A percentile compares a stretch with the other conserved stretches of the same genome.
These are phyloP conservation scores for Burhinus bistriatus DNA, from an alignment of 2,113 vertebrate genomes.

Conservation along the genomic window DNA sequence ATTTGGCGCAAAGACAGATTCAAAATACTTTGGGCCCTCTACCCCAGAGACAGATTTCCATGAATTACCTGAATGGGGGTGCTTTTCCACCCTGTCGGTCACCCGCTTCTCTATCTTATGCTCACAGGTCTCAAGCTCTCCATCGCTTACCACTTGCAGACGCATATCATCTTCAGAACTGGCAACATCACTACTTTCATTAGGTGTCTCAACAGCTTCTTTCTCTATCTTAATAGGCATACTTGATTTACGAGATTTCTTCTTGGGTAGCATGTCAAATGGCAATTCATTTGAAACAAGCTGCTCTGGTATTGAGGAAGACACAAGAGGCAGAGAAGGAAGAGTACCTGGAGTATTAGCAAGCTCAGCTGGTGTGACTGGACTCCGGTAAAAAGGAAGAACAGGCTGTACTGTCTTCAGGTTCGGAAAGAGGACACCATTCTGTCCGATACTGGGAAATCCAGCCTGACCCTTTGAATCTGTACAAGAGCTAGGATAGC, in stretches of 20 bases:
- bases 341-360: slow-evolving; percentile 91
- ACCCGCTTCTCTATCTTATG: slow-evolving; percentile 36
- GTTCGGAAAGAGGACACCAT: slow-evolving; percentile 91
- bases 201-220: slow-evolving; percentile 74
- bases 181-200: slow-evolving; percentile 73
- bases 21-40: slow-evolving; percentile 61
- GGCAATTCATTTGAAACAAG: slow-evolving; percentile 72
- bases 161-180: slow-evolving; percentile 82
- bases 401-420: slow-evolving; percentile 96
- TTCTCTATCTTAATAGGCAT: slow-evolving; percentile 99
- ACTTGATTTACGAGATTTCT: slow-evolving; percentile 98
- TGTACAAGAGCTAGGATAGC: slow-evolving; percentile 78
- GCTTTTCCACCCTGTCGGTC: slow-evolving; percentile 52
- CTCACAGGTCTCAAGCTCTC: slow-evolving; percentile 69
- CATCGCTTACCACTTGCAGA: slow-evolving; percentile 72
- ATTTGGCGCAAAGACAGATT: slow-evolving; percentile 44
- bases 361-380: slow-evolving; percentile 91
- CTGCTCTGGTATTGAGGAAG: slow-evolving; percentile 86
- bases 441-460: slow-evolving; percentile 81
- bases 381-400: slow-evolving; percentile 92
- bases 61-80: slow-evolving; percentile 31
- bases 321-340: slow-evolving; percentile 89
- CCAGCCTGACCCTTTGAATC: slow-evolving; percentile 80
- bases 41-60: slow-evolving; percentile 56
- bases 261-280: slow-evolving; percentile 87